phyloP scores from a whole-genome alignment of 2,113 vertebrate species.

The Progne subis region DNA sequence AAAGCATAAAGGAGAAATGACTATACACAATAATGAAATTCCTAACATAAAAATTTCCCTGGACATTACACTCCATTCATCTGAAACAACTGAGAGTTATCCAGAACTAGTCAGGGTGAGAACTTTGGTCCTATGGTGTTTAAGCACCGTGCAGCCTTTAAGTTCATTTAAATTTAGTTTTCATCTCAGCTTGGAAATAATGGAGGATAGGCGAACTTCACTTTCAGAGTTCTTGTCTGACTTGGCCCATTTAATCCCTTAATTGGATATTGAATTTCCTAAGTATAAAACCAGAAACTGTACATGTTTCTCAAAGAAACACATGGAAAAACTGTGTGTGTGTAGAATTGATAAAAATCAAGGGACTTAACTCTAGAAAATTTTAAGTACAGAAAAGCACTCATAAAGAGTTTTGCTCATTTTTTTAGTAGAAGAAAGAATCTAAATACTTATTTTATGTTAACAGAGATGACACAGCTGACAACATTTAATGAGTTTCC shows the following conservation, averaged over 20 bases:
- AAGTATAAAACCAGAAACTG: conserved; percentile 17
- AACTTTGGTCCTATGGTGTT: background rate
- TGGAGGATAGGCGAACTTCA: background rate
- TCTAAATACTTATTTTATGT: background rate
- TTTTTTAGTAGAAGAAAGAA: conserved; percentile 9
- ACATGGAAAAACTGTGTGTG: background rate
- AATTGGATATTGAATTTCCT: conserved; percentile 18
- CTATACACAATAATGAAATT: background rate
- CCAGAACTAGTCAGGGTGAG: background rate
- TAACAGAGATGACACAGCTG: conserved; percentile 33
- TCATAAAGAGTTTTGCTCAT: background rate
- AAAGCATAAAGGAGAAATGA: background rate
- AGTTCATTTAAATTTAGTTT: background rate
- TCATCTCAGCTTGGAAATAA: background rate
- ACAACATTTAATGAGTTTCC: conserved; percentile 58
- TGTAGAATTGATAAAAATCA: background rate
- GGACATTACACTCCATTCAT: background rate
- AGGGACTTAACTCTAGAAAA: background rate
- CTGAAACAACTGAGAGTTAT: background rate
- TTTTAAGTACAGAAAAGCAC: background rate
- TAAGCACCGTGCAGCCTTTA: background rate
- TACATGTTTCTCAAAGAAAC: background rate
- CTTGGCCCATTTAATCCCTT: conserved; percentile 8
- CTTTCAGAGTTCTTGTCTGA: background rate
- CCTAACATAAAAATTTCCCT: background rate